Evolutionary conservation across 2,113 vertebrate species (phyloP), one percentile per base, ranked within the genome.

Genomic region (Lipophrys pholis): DNA sequence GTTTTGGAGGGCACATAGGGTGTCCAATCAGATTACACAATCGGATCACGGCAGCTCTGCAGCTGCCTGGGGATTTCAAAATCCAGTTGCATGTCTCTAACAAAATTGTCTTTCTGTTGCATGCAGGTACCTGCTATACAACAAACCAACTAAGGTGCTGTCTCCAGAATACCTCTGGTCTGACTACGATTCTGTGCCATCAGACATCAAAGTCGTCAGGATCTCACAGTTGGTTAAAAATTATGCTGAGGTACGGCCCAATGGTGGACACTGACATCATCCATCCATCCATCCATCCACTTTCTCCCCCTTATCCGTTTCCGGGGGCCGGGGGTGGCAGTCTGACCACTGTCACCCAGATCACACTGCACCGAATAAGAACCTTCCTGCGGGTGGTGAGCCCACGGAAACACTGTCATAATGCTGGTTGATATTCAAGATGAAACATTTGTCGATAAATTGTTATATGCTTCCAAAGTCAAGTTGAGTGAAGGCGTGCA

Each of bases 81-180:
- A 30, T 30, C 21, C 21, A 30, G 21, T 30, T 4, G 4, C 21
- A 30, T 30, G 21, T 30, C 21, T 30, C 21, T 2, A 30, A 30
- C 2, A 30, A 30, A 30, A 30, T 30, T 15, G 0, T 65, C 39
- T 80, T 12, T 64, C 35, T 63, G 3, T 56, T 1, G 51, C 10
- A n/a, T 48, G 5, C 53, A 83, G 84, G 70, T 86, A 81, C 73
- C 60, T 88, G 10, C 12, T 87, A 46, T 63, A 85, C 80, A 85
- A 89, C 75, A 89, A 89, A 41, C 78, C 82, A 51, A 63, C 82
- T 54, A 87, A 85, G 16, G 82, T 87, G 16, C 71, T 89, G 65
- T 89, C 87, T 75, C 62, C 87, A 52, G 80, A 89, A 41, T 83
- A 81, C 43, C 62, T 89, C 54, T 81, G 80, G 80, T 74, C 80